These are phyloP conservation scores for Eptesicus fuscus DNA, from an alignment of 2,113 vertebrate genomes.

Conservation along the genomic window DNA sequence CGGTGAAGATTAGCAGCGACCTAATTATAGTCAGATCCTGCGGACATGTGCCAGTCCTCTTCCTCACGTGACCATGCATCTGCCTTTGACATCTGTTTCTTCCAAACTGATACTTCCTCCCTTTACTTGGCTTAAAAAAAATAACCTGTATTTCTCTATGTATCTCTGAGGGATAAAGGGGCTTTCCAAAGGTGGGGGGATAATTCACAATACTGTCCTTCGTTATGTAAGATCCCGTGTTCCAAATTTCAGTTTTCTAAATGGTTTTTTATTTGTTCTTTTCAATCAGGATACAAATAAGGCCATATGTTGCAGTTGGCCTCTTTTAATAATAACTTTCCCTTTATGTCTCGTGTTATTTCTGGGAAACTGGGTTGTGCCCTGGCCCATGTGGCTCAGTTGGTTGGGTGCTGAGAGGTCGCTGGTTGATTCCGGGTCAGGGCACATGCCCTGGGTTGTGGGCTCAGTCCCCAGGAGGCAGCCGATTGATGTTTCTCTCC, in stretches of 20 bases:
- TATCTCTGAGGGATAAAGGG: not conserved
- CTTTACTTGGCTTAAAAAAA: not conserved
- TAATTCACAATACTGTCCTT: not conserved
- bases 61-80: not conserved
- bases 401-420: no score
- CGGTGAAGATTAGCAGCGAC: not conserved
- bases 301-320: not conserved
- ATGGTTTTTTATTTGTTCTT: not conserved
- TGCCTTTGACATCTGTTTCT: not conserved
- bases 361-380: not conserved
- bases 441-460: no score
- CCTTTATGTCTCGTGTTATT: not conserved
- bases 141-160: not conserved
- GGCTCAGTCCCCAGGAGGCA: no score
- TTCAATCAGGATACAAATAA: not conserved
- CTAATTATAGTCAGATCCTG: not conserved
- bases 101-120: not conserved
- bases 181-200: not conserved
- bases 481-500: no score
- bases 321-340: not conserved
- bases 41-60: not conserved
- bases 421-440: no score
- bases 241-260: not conserved
- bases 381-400: no score
- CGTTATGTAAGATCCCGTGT: not conserved